Conservation (phyloP, 2,888 invertebrate species). For the Scaptomyza caliginosa region DNA sequence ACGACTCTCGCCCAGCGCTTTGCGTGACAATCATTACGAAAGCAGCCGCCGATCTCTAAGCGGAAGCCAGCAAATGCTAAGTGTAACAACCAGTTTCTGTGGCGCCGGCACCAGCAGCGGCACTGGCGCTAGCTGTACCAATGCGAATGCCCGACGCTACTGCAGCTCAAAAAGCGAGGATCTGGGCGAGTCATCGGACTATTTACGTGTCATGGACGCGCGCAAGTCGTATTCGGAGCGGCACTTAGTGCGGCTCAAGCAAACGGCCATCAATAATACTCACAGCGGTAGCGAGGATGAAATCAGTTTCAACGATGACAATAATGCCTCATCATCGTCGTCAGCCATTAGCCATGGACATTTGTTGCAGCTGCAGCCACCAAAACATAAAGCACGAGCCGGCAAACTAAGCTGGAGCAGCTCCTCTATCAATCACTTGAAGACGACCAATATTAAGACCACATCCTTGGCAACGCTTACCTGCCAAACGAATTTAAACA, state of each 20-base stretch:
- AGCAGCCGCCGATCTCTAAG: conserved; percentile 68
- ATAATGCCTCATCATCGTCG: conserved; percentile 72
- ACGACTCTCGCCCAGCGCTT: conserved; percentile 79
- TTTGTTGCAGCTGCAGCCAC: conserved; percentile 35
- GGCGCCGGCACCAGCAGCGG: conserved; percentile 58
- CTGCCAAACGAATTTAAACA: conserved; percentile 80
- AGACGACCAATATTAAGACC: conserved; percentile 83
- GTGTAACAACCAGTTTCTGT: conserved; percentile 78
- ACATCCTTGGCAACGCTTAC: conserved; percentile 82
- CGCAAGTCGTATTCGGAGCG: conserved; percentile 83
- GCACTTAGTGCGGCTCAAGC: conserved; percentile 82
- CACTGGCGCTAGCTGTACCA: background rate
- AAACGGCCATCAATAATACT: conserved; percentile 83
- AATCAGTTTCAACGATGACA: conserved; percentile 82
- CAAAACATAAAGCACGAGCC: conserved; percentile 35
- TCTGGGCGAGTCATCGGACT: conserved; percentile 77
- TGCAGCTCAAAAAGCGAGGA: conserved; percentile 83
- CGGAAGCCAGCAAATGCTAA: conserved; percentile 69
- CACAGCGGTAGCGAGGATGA: conserved; percentile 81
- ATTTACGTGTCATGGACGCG: conserved; percentile 79
- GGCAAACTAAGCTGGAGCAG: conserved; percentile 79
- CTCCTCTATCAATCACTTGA: conserved; percentile 82
- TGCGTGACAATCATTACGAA: conserved; percentile 82
- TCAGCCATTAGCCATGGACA: conserved; percentile 41
- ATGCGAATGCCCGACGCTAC: conserved; percentile 67